Evolutionary conservation across 2,113 vertebrate genomes (phyloP).

Genomic region (Datnioides undecimradiatus): DNA sequence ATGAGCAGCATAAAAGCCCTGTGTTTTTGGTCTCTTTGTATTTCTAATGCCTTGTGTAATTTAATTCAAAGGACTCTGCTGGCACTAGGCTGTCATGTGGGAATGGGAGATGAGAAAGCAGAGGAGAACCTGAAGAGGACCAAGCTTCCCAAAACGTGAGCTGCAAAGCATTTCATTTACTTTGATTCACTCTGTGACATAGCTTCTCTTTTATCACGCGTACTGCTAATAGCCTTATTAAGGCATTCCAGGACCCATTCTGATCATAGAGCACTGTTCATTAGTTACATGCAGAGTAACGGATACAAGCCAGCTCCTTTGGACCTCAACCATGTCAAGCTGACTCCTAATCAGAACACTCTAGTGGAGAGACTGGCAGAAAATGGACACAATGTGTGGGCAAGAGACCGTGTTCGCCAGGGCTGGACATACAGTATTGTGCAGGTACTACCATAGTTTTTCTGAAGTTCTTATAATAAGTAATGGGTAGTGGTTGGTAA

Average conservation of each 20-base stretch:
- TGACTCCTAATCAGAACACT: constrained; percentile 93
- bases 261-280: constrained; percentile 16
- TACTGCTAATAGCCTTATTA: neutral
- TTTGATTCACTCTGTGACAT: neutral
- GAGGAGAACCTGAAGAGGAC: constrained; percentile 93
- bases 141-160: constrained; percentile 93
- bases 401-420: constrained; percentile 90
- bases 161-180: neutral
- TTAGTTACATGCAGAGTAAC: constrained; percentile 89
- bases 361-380: constrained; percentile 93
- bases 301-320: constrained; percentile 92
- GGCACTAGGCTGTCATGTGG: constrained; percentile 93
- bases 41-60: constrained; percentile 32
- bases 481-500: neutral
- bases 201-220: neutral
- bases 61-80: constrained; percentile 86
- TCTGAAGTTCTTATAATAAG: neutral
- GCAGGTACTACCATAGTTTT: constrained; percentile 80
- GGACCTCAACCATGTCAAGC: constrained; percentile 90
- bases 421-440: constrained; percentile 94
- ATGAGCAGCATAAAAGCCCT: neutral
- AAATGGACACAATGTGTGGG: constrained; percentile 95
- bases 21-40: neutral
- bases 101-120: constrained; percentile 95
- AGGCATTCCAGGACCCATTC: neutral